Base-by-base conservation (phyloP, 2,888 invertebrate genomes). In the Caenorhabditis sp. region DNA sequence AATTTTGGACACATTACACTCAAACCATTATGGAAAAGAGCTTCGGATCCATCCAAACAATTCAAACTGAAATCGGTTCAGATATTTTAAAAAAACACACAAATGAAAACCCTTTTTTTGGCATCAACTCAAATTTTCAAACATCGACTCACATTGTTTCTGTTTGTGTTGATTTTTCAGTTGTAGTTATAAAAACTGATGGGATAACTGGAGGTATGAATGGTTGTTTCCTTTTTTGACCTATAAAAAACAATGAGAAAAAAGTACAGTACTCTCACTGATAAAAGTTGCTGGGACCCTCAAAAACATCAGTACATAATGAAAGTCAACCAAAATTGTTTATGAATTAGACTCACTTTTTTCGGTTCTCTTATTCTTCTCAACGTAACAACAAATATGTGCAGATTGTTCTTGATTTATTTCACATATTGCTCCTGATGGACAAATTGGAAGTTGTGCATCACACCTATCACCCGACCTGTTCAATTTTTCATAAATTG, bases 1-100 rank as follows among this genome's bases (percentile, higher is more conserved):
- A 69, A 37, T n/a, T 69, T 67, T 5, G 72, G 62, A 66, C 81
- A 81, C 49, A 66, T 64, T 66, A 76, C 49, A 19, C 69, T 69
- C 3, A 68, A 62, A 10, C 68, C 73, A 31, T 75, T 67, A 3
- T 62, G 51, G 1, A 69, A 60, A 1, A 81, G 65, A 0, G 76
- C 75, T 26, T 55, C 61, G 10, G 66, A 62, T 8, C 70, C 70
- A 58, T 74, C 69, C 17, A 58, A 66, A 59, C 81, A 81, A 27
- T 66, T 65, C 12, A 67, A 58, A 14, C 70, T 70, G 63, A 66
- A 43, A 43, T 23, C 14, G 14, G 21, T 54, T 54, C 21, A n/a
- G n/a, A n/a, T n/a, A n/a, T n/a, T n/a, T n/a, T n/a, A n/a, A n/a
- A n/a, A n/a, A n/a, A n/a, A n/a, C n/a, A n/a, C n/a, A n/a, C n/a